Conservation (phyloP, 2,888 invertebrate genomes). For the Liopterus haemorrhoidalis region DNA sequence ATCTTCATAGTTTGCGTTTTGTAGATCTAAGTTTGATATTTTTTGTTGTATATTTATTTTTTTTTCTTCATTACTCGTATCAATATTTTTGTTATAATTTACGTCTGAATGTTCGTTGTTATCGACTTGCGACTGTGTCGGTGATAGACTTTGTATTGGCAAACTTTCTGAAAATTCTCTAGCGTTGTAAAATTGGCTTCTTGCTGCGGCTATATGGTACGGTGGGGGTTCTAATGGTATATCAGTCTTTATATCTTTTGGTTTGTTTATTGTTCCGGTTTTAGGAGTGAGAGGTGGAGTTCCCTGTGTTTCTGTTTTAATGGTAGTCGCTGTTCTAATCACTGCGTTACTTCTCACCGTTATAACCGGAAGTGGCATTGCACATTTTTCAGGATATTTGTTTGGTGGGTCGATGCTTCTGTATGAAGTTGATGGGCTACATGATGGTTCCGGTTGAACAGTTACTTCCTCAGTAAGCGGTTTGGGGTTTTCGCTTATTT, state of each 20-base stretch:
- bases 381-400: conserved; percentile 7
- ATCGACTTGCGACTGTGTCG: no score
- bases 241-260: neutral
- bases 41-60: no score
- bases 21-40: no score
- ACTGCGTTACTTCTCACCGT: conserved; percentile 41
- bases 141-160: no score
- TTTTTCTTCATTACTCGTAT: no score
- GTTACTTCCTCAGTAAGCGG: no score
- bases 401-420: conserved; percentile 14
- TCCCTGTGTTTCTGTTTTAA: conserved; percentile 33
- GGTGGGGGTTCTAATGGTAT: conserved; percentile 57
- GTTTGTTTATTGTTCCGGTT: neutral
- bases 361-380: conserved; percentile 37
- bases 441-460: conserved; percentile 7
- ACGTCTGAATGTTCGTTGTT: no score
- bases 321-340: conserved; percentile 43
- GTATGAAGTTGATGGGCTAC: conserved; percentile 17
- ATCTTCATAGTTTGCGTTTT: no score
- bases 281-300: conserved; percentile 6
- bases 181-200: conserved; percentile 1
- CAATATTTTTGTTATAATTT: no score
- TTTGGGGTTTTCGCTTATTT: conserved; percentile 10
- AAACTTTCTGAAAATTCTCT: neutral
- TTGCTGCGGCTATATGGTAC: conserved; percentile 74